These are phyloP conservation scores for Crypturellus undulatus DNA, from an alignment of 2,113 vertebrate genomes.

Conservation along the genomic window DNA sequence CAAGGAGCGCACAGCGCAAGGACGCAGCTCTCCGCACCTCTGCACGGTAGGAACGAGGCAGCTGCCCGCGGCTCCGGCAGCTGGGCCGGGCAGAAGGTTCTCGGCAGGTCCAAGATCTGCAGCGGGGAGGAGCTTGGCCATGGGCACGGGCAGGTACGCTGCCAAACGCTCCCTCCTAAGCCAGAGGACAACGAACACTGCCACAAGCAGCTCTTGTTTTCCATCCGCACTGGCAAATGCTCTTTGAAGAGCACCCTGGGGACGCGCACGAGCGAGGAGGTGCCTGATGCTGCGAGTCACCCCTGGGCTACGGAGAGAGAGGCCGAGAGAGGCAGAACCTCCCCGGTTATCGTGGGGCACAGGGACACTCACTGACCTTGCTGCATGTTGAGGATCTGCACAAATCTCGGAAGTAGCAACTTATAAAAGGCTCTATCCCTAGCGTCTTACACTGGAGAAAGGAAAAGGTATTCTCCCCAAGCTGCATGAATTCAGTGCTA, in stretches of 20 bases:
- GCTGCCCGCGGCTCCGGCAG: not conserved
- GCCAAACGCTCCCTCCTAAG: not conserved
- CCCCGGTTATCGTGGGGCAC: not conserved
- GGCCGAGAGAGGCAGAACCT: not conserved
- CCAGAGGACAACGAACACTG: not conserved
- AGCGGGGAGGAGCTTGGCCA: slow-evolving; percentile 9
- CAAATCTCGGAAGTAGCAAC: not conserved
- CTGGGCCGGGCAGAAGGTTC: slow-evolving; percentile 30
- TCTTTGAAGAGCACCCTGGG: not conserved
- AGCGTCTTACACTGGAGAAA: not conserved
- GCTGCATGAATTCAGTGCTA: not conserved
- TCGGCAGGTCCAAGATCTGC: slow-evolving; percentile 10
- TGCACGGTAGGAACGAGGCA: not conserved
- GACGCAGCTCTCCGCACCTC: not conserved
- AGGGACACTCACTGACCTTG: not conserved
- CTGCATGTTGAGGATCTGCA: not conserved
- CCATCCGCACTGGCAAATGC: not conserved
- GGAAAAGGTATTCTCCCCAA: not conserved
- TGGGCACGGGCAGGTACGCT: not conserved
- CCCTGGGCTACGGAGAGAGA: not conserved
- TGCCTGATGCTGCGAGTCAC: not conserved
- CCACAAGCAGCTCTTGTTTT: not conserved
- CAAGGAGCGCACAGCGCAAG: not conserved
- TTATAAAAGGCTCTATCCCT: not conserved
- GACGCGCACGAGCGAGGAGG: not conserved